Evolutionary conservation across 2,113 vertebrate species (phyloP).

Genomic region (Macroglossus sobrinus): DNA sequence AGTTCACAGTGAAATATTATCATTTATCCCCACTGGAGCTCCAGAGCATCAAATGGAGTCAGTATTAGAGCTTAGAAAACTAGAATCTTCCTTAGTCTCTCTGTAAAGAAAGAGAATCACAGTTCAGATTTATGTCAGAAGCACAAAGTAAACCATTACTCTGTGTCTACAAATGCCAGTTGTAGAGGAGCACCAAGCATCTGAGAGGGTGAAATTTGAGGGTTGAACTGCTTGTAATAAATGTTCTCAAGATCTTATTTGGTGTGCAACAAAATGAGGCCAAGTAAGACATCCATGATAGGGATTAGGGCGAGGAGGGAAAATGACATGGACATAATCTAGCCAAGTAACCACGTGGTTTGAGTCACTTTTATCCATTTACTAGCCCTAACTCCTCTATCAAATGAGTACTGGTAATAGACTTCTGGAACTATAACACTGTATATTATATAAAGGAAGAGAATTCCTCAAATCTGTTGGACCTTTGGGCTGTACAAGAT

Average conservation of each 20-base stretch:
- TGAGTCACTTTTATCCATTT: not conserved
- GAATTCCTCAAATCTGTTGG: not conserved
- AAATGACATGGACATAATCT: not conserved
- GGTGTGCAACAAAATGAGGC: not conserved
- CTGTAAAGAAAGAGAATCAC: not conserved
- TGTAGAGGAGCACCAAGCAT: not conserved
- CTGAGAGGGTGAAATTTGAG: not conserved
- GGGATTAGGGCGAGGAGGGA: not conserved
- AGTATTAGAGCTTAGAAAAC: not conserved
- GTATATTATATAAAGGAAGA: not conserved
- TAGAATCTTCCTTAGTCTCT: not conserved
- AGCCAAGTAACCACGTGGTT: not conserved
- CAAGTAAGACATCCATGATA: not conserved
- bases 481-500: not conserved
- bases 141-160: not conserved
- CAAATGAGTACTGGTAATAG: not conserved
- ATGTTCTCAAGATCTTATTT: not conserved
- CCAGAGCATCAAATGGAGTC: not conserved
- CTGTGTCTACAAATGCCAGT: not conserved
- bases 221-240: not conserved
- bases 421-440: not conserved
- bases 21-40: not conserved
- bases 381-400: not conserved
- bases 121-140: not conserved
- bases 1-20: not conserved